These are phyloP conservation scores for Syngnathus scovelli DNA, from an alignment of 2,113 vertebrate species.

Conservation along the genomic window DNA sequence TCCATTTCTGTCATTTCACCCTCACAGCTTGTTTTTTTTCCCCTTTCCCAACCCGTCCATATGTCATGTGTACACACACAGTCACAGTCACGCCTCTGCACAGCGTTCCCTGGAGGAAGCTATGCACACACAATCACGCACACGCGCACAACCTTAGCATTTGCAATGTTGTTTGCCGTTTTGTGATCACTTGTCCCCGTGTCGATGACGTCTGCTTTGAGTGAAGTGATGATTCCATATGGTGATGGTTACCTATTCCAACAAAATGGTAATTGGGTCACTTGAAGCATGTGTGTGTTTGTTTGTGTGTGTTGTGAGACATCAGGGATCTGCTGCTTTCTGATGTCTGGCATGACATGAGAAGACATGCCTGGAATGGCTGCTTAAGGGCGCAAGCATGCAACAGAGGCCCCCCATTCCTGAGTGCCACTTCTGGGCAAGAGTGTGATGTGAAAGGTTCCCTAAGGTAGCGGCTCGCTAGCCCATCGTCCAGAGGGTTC, in stretches of 20 bases:
- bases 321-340: constrained; percentile 24
- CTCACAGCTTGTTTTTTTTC: constrained; percentile 15
- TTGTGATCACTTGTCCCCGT: neutral
- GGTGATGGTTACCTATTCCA: neutral
- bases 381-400: neutral
- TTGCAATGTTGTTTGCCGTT: neutral
- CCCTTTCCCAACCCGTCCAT: constrained; percentile 25
- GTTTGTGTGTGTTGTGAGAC: constrained; percentile 40
- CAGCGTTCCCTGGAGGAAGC: constrained; percentile 21
- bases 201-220: neutral
- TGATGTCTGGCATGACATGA: constrained; percentile 44
- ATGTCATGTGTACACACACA: constrained; percentile 44
- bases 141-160: neutral
- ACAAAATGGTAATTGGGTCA: constrained; percentile 4
- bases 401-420: neutral
- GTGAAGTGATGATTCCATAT: neutral
- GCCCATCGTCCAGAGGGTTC: neutral
- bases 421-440: constrained; percentile 1
- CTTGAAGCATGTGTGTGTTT: constrained; percentile 13
- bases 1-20: constrained; percentile 28
- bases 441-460: neutral
- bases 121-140: neutral
- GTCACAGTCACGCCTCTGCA: constrained; percentile 42
- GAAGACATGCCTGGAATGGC: constrained; percentile 33
- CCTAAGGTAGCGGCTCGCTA: neutral